These are phyloP conservation scores for Melinaea menophilus DNA, from an alignment of 2,888 invertebrate species.

Conservation along the genomic window DNA sequence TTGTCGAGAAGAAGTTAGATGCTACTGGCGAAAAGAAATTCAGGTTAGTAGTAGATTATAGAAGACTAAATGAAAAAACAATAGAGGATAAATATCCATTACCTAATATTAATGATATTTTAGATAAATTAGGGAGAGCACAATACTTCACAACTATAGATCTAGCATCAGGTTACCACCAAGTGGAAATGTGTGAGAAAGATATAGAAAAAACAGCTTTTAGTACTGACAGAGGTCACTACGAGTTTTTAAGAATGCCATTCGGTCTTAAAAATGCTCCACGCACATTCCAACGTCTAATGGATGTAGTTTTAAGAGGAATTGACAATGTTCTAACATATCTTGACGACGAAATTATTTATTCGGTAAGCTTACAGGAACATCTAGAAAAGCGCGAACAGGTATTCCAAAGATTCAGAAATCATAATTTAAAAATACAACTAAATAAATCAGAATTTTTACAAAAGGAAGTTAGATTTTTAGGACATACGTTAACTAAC, in stretches of 20 bases:
- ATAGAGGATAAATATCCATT: slow-evolving; percentile 21
- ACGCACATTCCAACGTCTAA: too few relatives aligned
- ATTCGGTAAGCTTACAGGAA: too few relatives aligned
- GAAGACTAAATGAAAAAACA: slow-evolving; percentile 31
- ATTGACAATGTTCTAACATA: too few relatives aligned
- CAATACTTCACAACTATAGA: too few relatives aligned
- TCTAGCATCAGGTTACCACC: slow-evolving; percentile 20
- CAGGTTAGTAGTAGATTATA: too few relatives aligned
- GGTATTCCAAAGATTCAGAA: too few relatives aligned
- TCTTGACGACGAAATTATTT: too few relatives aligned
- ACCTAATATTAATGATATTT: slow-evolving; percentile 26
- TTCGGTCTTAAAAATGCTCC: too few relatives aligned
- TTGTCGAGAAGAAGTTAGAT: slow-evolving; percentile 35
- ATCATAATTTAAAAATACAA: too few relatives aligned
- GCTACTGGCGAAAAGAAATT: slow-evolving; percentile 22
- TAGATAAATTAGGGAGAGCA: slow-evolving; percentile 8
- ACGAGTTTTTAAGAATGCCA: slow-evolving; percentile 30
- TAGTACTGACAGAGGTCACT: slow-evolving; percentile 39
- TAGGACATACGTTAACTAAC: slow-evolving; percentile 4
- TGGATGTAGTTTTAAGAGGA: too few relatives aligned
- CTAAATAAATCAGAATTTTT: background rate
- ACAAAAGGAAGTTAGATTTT: slow-evolving; percentile 3
- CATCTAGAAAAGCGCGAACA: slow-evolving; percentile 5
- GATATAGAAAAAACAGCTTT: slow-evolving; percentile 44
- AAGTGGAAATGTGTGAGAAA: slow-evolving; percentile 22